These are phyloP conservation scores for Darevskia mixta DNA, from an alignment of 2,797 vertebrate species.

Conservation along the genomic window DNA sequence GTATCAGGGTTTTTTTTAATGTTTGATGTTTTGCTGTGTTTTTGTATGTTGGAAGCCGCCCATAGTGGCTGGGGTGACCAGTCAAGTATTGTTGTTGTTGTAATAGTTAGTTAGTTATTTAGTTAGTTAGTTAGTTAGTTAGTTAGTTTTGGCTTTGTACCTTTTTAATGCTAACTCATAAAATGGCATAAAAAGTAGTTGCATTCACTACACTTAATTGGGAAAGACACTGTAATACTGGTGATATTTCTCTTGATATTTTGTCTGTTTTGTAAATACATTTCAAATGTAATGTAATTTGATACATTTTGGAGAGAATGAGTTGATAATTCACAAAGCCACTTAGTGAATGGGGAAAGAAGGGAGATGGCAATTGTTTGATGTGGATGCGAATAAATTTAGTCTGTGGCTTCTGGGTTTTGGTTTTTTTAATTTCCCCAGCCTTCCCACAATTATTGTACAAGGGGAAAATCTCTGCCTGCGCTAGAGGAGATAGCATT, in stretches of 20 bases:
- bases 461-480: conserved; percentile 60
- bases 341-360: conserved; percentile 71
- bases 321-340: conserved; percentile 73
- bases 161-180: conserved; percentile 7
- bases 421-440: conserved; percentile 41
- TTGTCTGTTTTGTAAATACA: conserved; percentile 75
- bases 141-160: conserved; percentile 60
- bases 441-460: conserved; percentile 57
- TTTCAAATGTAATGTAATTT: conserved; percentile 75
- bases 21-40: too few species aligned
- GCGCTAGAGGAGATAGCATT: conserved; percentile 59
- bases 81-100: too few species aligned
- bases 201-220: conserved; percentile 69
- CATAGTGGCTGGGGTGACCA: too few species aligned
- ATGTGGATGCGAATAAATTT: conserved; percentile 61
- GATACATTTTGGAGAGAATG: conserved; percentile 65
- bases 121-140: neutral
- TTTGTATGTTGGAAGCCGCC: too few species aligned
- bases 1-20: too few species aligned
- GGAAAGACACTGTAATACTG: conserved; percentile 66
- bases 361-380: conserved; percentile 65
- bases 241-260: conserved; percentile 75
- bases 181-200: conserved; percentile 66
- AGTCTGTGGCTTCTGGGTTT: conserved; percentile 60
- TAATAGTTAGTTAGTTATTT: too few species aligned